These are phyloP conservation scores for Cyrtodaria siliqua DNA, from an alignment of 2,888 invertebrate genomes.

Conservation along the genomic window DNA sequence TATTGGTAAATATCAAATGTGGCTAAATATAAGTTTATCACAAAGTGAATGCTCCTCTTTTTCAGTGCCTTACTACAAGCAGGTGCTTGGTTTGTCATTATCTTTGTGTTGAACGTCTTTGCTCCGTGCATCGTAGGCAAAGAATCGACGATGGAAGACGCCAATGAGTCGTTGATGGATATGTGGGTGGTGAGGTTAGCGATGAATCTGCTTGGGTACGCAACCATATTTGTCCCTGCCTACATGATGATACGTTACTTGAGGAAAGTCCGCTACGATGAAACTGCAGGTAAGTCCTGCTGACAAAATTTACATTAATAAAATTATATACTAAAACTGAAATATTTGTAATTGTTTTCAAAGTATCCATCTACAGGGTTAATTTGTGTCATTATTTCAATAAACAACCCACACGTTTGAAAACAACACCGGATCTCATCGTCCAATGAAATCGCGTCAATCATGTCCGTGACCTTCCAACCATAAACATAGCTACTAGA, in stretches of 20 bases:
- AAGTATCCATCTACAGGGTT: too few species aligned
- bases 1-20: too few species aligned
- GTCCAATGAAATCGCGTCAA: too few species aligned
- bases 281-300: conserved; percentile 92
- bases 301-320: too few species aligned
- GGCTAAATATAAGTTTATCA: too few species aligned
- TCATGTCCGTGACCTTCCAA: too few species aligned
- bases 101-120: conserved; percentile 65
- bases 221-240: conserved; percentile 95
- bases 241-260: conserved; percentile 94
- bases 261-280: conserved; percentile 90
- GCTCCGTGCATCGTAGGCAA: conserved; percentile 63
- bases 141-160: conserved; percentile 54
- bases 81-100: conserved; percentile 48
- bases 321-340: too few species aligned
- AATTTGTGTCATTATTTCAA: too few species aligned
- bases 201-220: conserved; percentile 94
- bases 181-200: conserved; percentile 92
- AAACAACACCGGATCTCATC: too few species aligned
- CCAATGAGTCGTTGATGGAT: conserved; percentile 68
- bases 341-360: too few species aligned
- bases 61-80: conserved; percentile 66
- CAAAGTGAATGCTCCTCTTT: conserved; percentile 5
- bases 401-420: too few species aligned
- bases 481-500: too few species aligned